Conservation (phyloP, 2,888 invertebrate genomes). For the Polyommatus iphigenia region DNA sequence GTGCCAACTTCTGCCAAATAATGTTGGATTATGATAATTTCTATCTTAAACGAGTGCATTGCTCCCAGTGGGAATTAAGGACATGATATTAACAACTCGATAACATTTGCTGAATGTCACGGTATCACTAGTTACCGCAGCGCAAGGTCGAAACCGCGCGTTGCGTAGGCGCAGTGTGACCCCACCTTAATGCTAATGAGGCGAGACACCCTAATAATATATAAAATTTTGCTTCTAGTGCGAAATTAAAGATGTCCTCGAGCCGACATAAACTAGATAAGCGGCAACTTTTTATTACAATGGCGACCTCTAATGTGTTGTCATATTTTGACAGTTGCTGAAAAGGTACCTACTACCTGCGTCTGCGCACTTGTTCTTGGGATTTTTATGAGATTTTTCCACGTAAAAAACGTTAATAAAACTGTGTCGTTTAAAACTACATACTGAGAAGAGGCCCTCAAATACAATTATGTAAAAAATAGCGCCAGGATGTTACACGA, state of each 20-base stretch:
- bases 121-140: conserved; percentile 9
- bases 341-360: no score
- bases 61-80: background rate
- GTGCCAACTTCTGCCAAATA: background rate
- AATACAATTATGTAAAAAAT: conserved; percentile 3
- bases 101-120: conserved; percentile 22
- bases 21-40: background rate
- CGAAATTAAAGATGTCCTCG: background rate
- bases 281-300: background rate
- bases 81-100: conserved; percentile 1
- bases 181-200: background rate
- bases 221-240: no score
- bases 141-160: background rate
- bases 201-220: background rate
- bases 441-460: background rate
- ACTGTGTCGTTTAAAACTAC: background rate
- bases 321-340: background rate
- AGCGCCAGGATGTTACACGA: conserved; percentile 5
- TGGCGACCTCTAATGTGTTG: background rate
- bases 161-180: background rate
- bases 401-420: background rate
- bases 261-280: background rate
- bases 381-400: no score
- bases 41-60: background rate
- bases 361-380: no score